Evolutionary conservation across 2,888 invertebrate species (phyloP).

Genomic region (Chironomus riparius): DNA sequence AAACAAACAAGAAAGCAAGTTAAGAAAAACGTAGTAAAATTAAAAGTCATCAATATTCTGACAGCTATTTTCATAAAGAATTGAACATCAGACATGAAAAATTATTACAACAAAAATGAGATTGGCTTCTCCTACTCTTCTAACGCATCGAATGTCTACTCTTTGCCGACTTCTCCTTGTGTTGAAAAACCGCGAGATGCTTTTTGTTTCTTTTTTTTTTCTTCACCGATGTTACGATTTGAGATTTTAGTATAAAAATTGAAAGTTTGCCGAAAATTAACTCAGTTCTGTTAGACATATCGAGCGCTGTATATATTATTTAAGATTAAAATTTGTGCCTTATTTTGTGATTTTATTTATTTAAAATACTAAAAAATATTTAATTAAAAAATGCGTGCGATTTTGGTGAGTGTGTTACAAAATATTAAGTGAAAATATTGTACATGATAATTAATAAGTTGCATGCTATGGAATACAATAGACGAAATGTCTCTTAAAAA

Average conservation of each 20-base stretch:
- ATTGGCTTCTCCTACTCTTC: conserved; percentile 14
- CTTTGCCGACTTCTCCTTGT: background rate
- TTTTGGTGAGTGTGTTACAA: conserved; percentile 23
- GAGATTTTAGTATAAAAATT: conserved; percentile 18
- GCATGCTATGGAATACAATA: background rate
- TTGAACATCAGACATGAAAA: no score
- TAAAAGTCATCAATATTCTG: no score
- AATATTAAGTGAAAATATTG: background rate
- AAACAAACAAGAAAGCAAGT: no score
- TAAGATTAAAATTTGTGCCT: background rate
- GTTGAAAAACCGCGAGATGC: background rate
- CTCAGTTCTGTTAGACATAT: conserved; percentile 14
- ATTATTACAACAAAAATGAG: no score
- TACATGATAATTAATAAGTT: background rate
- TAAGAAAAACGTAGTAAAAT: no score
- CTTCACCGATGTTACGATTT: background rate
- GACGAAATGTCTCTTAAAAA: background rate
- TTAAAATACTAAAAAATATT: background rate
- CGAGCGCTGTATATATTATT: background rate
- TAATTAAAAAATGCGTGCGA: conserved; percentile 8
- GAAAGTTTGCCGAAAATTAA: conserved; percentile 15
- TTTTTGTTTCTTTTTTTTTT: background rate
- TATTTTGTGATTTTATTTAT: background rate
- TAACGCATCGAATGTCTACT: conserved; percentile 11
- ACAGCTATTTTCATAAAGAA: no score